A percentile compares a stretch with the other conserved stretches of the same genome.
These are phyloP conservation scores for Linnaemya vulpina DNA, from an alignment of 2,888 invertebrate genomes.

Conservation along the genomic window DNA sequence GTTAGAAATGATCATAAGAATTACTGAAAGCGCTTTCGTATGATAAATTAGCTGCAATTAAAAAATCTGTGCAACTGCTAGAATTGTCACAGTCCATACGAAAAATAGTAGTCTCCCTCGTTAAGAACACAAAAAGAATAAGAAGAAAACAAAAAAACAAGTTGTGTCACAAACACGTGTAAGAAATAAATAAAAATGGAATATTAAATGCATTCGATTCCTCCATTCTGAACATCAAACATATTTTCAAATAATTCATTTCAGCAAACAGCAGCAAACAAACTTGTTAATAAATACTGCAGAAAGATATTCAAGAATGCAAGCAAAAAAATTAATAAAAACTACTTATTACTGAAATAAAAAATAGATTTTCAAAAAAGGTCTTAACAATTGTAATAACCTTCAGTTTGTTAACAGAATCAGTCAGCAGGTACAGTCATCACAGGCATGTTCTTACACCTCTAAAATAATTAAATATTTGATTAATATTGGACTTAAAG, in stretches of 20 bases:
- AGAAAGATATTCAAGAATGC: not conserved
- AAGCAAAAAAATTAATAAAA: constrained; percentile 27
- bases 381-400: constrained; percentile 8
- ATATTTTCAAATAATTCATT: constrained; percentile 47
- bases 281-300: constrained; percentile 42
- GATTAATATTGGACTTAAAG: no score
- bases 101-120: not conserved
- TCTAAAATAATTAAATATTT: not conserved
- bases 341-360: not conserved
- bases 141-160: not conserved
- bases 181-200: constrained; percentile 24
- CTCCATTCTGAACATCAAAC: constrained; percentile 39
- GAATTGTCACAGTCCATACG: no score
- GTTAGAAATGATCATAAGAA: no score
- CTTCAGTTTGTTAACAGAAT: constrained; percentile 9
- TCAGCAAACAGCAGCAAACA: constrained; percentile 48
- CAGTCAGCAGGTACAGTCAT: not conserved
- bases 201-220: constrained; percentile 35
- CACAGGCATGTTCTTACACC: not conserved
- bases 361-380: not conserved
- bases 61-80: not conserved
- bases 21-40: no score
- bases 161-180: constrained; percentile 51
- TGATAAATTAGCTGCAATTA: no score
- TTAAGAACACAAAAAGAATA: not conserved